These are phyloP conservation scores for Lepus timidus DNA, from an alignment of 2,113 vertebrate species.

Conservation along the genomic window DNA sequence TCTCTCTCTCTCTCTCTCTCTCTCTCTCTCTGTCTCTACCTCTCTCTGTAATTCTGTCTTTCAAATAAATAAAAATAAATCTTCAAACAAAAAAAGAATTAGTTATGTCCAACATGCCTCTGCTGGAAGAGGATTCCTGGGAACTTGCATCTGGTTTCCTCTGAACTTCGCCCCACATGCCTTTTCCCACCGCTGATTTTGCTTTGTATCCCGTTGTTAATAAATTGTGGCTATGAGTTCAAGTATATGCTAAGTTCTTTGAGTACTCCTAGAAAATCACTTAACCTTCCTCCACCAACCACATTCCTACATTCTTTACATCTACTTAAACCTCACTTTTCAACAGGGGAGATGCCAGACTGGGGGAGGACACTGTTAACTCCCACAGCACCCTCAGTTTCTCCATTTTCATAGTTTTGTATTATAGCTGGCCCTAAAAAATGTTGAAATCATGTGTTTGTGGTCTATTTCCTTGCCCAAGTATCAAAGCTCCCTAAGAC, in stretches of 20 bases:
- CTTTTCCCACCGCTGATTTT: neutral
- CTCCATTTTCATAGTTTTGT: neutral
- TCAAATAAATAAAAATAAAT: too few species aligned
- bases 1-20: too few species aligned
- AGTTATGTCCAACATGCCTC: neutral
- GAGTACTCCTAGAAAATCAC: neutral
- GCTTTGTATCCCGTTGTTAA: neutral
- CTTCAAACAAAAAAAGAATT: neutral
- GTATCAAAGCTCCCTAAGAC: neutral
- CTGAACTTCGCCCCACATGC: neutral
- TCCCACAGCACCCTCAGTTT: neutral
- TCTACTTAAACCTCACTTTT: constrained; percentile 17
- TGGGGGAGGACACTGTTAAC: neutral
- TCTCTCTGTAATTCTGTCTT: too few species aligned
- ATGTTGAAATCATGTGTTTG: neutral
- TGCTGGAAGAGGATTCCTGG: neutral
- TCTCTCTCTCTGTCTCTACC: too few species aligned
- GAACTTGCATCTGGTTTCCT: neutral
- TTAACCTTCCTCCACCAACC: neutral
- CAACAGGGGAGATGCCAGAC: neutral
- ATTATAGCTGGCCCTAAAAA: neutral
- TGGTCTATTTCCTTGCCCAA: neutral
- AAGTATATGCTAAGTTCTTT: neutral
- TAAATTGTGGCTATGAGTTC: neutral
- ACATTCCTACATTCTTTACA: neutral